Evolutionary conservation across 1,140 invertebrate species (phyloP), one percentile per base, ranked within the genome.

Genomic region (Scaptodrosophila lebanonensis): DNA sequence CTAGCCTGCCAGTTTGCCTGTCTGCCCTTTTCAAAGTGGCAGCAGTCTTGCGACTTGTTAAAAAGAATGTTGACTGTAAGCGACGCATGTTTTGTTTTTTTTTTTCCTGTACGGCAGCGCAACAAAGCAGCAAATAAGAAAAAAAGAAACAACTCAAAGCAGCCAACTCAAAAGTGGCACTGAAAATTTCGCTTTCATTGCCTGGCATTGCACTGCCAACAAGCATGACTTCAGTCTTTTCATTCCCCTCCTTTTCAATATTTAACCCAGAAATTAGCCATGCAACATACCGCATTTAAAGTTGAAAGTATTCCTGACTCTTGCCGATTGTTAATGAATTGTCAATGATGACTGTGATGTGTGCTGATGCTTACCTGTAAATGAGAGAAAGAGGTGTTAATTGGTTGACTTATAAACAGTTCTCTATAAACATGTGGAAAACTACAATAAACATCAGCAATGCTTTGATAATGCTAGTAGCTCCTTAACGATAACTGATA

Each of bases 201-300:
- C 50, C 22, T 25, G 22, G 8, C 3, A 25, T 33, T 44, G 44
- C 44, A 20, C 20, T 33, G 35, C 9, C 38, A 30, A n/a, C n/a
- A n/a, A n/a, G 27, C 66, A 77, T 76, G 72, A 76, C 72, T 44
- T 47, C 61, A 59, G 61, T 45, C 22, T 61, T 82, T 79, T 65
- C 43, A 27, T 44, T 50, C 11, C 12, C 13, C 30, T 36, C n/a
- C n/a, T 38, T 40, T 45, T 70, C 61, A 63, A 66, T 73, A 73
- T 69, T 79, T 79, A 79, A 73, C 75, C 73, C 73, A 79, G 73
- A 77, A 79, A 79, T 79, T 79, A 82, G 73, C 64, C 48, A 18
- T 33, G 33, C 16, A 25, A 40, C 44, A 32, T 29, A 57, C 38
- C 39, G n/a, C n/a, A n/a, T n/a, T n/a, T n/a, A n/a, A n/a, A n/a